Evolutionary conservation across 2,888 invertebrate species (phyloP), one percentile per base, ranked within the genome.

Genomic region (Abrostola tripartita): DNA sequence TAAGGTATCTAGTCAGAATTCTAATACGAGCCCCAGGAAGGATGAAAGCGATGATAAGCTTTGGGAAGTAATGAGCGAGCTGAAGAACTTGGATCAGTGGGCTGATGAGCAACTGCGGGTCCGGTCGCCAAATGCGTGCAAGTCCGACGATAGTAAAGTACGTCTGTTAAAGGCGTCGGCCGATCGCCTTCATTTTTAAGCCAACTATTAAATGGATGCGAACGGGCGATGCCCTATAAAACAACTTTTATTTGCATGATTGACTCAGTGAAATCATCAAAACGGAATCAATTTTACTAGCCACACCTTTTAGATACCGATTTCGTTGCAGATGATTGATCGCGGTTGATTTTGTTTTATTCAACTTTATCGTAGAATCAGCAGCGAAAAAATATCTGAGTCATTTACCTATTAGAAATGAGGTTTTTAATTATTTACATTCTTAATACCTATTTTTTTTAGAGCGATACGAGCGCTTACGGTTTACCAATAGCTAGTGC

Each of bases 81-180:
- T 94, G 76, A 91, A 90, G 60, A 87, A 87, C 70, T 89, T 94
- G 40, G 93, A 94, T 71, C 86, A 87, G 71, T 93, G 93, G 93
- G 93, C 93, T 0, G 93, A 93, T 62, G 93, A 93, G 65, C 93
- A 93, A 78, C 76, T 93, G 76, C 82, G 87, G 65, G 75, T 76
- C 42, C 87, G 85, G 63, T 89, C 91, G 37, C 79, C 84, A 51
- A 86, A 83, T 51, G 84, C 84, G 0, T 87, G 84, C 70, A 91
- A 88, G 75, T 90, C 91, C 56, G 94, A 94, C 44, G 94, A 93
- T 66, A 90, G 85, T 76, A 92, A 91, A 85, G 94, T 93, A 83
- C 74, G 85, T 78, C 60, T 60, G 37, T 14, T 24, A 12, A 36
- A 65, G 63, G 61, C 60, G 69, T 52, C 53, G 69, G 58, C 68